These are phyloP conservation scores for Toxotes chatareus DNA, from an alignment of 2,113 vertebrate species.

Conservation along the genomic window DNA sequence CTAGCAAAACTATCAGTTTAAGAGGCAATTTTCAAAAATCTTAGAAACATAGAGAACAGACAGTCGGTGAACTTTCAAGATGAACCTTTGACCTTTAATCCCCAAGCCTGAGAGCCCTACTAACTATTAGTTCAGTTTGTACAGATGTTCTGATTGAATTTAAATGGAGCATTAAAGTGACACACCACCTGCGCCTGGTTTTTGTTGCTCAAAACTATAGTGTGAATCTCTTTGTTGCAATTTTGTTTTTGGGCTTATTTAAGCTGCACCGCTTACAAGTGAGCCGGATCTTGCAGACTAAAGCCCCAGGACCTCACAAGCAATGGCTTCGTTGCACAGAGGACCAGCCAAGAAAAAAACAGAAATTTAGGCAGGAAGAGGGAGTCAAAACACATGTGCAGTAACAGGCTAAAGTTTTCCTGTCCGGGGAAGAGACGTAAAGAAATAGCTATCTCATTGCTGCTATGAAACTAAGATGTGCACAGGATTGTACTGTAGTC, in stretches of 20 bases:
- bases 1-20: not conserved
- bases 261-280: not conserved
- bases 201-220: not conserved
- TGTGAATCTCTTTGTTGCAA: not conserved
- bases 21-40: not conserved
- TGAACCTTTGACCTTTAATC: not conserved
- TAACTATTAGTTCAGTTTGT: not conserved
- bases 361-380: conserved; percentile 2
- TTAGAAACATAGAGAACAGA: not conserved
- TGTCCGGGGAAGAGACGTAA: not conserved
- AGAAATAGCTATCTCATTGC: not conserved
- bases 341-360: conserved; percentile 1
- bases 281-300: conserved; percentile 17
- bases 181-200: not conserved
- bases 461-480: not conserved
- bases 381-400: conserved; percentile 2
- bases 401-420: not conserved
- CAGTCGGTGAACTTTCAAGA: not conserved
- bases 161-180: not conserved
- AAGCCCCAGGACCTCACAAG: not conserved
- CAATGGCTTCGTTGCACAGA: not conserved
- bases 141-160: conserved; percentile 14
- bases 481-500: not conserved
- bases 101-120: not conserved
- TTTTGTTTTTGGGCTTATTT: conserved; percentile 17